phyloP scores from a whole-genome alignment of 2,888 invertebrate species.

The Stratiomys singularior region DNA sequence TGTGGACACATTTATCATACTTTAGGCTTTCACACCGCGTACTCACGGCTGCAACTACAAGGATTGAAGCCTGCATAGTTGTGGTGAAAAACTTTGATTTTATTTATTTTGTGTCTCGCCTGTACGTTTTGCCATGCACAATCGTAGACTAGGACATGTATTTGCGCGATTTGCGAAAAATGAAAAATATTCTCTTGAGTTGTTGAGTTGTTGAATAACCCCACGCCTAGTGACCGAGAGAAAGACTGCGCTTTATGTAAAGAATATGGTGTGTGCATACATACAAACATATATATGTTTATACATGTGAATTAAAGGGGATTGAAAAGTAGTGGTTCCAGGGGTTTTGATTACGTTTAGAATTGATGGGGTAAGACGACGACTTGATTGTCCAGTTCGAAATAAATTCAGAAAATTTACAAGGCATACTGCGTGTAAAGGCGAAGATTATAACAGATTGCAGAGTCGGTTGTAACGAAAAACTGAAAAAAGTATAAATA shows the following conservation, averaged over 20 bases:
- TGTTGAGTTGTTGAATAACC: background rate
- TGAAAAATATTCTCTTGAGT: background rate
- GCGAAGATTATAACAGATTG: background rate
- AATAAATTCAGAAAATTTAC: background rate
- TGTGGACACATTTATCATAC: background rate
- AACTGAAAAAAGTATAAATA: no score
- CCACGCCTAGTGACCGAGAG: background rate
- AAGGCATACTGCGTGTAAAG: background rate
- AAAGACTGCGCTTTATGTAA: background rate
- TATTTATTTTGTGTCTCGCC: conserved; percentile 1
- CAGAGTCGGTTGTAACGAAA: no score
- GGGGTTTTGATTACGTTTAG: background rate
- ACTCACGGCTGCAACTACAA: background rate
- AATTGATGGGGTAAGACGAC: conserved; percentile 6
- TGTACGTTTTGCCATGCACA: background rate
- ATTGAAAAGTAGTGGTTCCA: background rate
- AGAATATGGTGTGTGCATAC: background rate
- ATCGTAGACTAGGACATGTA: background rate
- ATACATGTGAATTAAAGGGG: background rate
- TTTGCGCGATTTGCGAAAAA: conserved; percentile 33
- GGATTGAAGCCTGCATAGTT: background rate
- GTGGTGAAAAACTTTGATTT: background rate
- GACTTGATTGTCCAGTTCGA: background rate
- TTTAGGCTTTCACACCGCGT: background rate
- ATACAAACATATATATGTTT: background rate